Base-by-base conservation (phyloP, 2,113 vertebrate species). In the Stigmatopora nigra region DNA sequence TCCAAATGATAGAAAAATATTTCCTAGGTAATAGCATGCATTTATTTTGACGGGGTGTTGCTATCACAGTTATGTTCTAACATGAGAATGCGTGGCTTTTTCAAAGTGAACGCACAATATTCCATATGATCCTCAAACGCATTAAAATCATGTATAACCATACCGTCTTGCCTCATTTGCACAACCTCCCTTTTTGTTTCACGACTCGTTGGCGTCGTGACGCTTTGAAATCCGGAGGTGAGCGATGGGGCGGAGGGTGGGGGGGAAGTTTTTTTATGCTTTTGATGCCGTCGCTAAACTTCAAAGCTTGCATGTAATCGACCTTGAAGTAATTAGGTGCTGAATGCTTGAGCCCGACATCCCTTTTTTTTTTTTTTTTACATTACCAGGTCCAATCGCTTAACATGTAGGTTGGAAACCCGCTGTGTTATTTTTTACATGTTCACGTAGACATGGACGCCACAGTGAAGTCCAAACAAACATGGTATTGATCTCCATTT, bases 241-340 rank as follows among this genome's bases (percentile, higher is more conserved):
- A 47, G 41, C 5, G 38, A 61, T 48, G 19, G 16, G 36, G 19
- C 5, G 8, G 16, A 7, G 19, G 3, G 20, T 3, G 13, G 2
- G 38, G 41, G 56, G 64, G 79, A n/a, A n/a, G 25, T 3, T 31
- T n/a, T n/a, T n/a, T n/a, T n/a, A n/a, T 31, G 25, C 79, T 79
- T 88, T 87, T 88, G 86, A 87, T 82, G 85, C 85, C 59, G 70
- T 81, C 76, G 79, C 78, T 0, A 72, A 82, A 78, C 84, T 85
- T 88, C 84, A 88, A 88, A 88, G 86, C 63, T 5, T 59, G 60
- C 22, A 35, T 73, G 63, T 79, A 84, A 84, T 80, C 83, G 83
- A 87, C 83, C 81, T 88, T 79, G 71, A 73, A 76, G 68, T 83
- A 85, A 87, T 87, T 83, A 80, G 76, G 47, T 58, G 36, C 67